Evolutionary conservation across 2,888 invertebrate species (phyloP).

Genomic region (Caenorhabditis virilis): DNA sequence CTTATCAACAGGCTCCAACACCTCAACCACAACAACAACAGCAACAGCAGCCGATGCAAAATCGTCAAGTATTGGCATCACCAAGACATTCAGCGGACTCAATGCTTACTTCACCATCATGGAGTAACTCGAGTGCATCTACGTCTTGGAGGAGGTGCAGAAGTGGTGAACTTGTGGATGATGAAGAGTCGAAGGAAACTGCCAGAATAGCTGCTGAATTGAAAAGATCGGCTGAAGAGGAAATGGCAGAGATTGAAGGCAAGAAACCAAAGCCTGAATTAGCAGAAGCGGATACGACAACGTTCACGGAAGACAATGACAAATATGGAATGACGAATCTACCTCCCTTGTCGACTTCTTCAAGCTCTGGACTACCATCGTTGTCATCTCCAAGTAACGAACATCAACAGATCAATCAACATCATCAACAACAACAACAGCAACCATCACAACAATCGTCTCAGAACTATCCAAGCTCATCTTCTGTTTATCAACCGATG

Average conservation of each 20-base stretch:
- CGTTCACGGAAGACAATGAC: conserved; percentile 32
- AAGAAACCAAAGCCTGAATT: conserved; percentile 16
- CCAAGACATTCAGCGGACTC: neutral
- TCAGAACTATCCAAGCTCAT: neutral
- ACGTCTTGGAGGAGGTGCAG: neutral
- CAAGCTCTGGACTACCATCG: conserved; percentile 15
- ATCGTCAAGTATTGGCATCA: neutral
- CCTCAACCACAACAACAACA: neutral
- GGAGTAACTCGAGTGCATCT: conserved; percentile 1
- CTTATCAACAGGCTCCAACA: conserved; percentile 3
- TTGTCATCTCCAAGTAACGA: conserved; percentile 13
- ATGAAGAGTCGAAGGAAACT: conserved; percentile 24
- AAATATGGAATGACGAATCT: neutral
- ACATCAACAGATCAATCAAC: neutral
- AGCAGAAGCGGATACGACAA: conserved; percentile 39
- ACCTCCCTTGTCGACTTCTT: conserved; percentile 10
- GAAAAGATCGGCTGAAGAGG: conserved; percentile 29
- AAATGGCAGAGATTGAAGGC: conserved; percentile 13
- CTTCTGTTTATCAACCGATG: conserved; percentile 1
- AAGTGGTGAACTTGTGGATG: conserved; percentile 17
- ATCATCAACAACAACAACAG: conserved; percentile 1
- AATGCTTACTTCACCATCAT: neutral
- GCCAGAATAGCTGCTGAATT: conserved; percentile 40
- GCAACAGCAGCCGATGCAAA: neutral
- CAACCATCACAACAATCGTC: conserved; percentile 1